Evolutionary conservation across 2,888 invertebrate species (phyloP), one percentile per base, ranked within the genome.

Genomic region (Scaptomyza caliginosa): DNA sequence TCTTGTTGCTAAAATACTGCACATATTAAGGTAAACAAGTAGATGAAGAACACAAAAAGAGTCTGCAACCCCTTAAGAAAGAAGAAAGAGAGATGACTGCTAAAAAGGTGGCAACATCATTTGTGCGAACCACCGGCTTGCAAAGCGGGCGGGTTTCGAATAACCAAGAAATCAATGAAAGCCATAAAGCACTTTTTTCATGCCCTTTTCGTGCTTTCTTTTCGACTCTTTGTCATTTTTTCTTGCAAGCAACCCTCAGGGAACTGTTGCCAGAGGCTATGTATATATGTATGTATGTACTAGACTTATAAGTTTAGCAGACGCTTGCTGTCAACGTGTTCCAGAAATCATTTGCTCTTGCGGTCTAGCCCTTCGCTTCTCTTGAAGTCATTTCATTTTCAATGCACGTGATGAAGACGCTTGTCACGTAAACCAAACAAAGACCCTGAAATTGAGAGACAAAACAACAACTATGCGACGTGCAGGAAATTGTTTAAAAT

Each of bases 401-500:
- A 64, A 23, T 58, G 57, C 67, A 59, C 71, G 82, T 79, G 71
- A 77, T 81, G 79, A 60, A 66, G 55, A 68, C 68, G 63, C 74
- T 60, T 45, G 69, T 70, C 84, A 86, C 77, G 82, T 77, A 74
- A 74, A 66, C 62, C 76, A 71, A 68, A 77, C 84, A 77, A 69
- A 23, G 30, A 52, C 50, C 62, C 60, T 56, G 59, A 60, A 69
- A 58, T 54, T 84, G 58, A 56, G n/a, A 30, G 28, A 55, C 16
- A 60, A 55, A 48, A 55, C 55, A 46, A 64, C 48, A 74, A 62
- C 42, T 10, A 17, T 50, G 50, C 63, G 60, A 63, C 63, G 62
- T 62, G 77, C 81, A 83, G 86, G 84, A 83, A 83, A 86, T 68
- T 77, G 71, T 80, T 86, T 75, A 77, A 83, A 77, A 80, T 83